phyloP scores from a whole-genome alignment of 2,113 vertebrate genomes.

The Canis aureus region DNA sequence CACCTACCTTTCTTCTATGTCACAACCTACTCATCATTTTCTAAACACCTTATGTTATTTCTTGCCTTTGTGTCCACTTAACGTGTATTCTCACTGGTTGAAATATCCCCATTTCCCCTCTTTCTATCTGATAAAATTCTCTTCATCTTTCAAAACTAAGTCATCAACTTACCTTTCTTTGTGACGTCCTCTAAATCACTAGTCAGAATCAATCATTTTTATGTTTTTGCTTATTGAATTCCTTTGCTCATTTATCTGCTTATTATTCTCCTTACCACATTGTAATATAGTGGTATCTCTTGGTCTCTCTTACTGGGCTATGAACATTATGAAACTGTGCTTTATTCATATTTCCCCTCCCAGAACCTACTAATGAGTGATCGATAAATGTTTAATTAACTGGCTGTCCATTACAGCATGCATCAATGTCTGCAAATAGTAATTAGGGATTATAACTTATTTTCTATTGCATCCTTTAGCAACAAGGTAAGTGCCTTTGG shows the following conservation, averaged over 20 bases:
- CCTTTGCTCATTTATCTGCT: background rate
- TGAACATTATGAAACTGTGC: background rate
- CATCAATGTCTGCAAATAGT: background rate
- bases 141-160: slow-evolving; percentile 11
- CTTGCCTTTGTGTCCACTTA: background rate
- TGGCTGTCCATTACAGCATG: background rate
- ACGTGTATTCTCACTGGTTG: background rate
- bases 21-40: background rate
- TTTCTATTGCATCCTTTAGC: background rate
- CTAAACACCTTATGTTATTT: background rate
- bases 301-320: background rate
- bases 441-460: background rate
- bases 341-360: background rate
- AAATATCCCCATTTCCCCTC: background rate
- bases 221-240: background rate
- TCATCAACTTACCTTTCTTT: background rate
- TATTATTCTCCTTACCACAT: background rate
- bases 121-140: background rate
- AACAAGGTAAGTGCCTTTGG: background rate
- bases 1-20: background rate
- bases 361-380: background rate
- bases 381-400: background rate
- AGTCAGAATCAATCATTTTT: background rate
- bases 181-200: background rate
- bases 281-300: background rate